Base-by-base conservation (phyloP, 2,797 vertebrate species). In the Cyclopterus lumpus region DNA sequence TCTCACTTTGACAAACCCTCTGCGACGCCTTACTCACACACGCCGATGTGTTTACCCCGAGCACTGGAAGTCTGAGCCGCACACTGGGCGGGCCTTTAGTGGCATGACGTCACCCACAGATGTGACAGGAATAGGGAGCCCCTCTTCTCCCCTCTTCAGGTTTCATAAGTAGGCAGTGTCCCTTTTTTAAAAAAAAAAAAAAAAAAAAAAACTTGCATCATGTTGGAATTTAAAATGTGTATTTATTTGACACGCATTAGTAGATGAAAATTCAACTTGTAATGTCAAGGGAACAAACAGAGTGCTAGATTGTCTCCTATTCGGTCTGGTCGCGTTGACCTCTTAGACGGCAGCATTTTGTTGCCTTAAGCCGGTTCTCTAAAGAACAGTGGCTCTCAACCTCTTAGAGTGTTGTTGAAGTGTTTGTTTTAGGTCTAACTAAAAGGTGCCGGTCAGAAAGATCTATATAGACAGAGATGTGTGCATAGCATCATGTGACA, bases 91-190 rank as follows among this genome's bases (percentile, higher is more conserved):
- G n/a, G n/a, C n/a, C n/a, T 30, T 72, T 10, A 30, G 79, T 69
- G 79, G 69, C 65, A 46, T 85, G 83, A 90, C 61, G 38, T 87
- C 86, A 79, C 5, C 44, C 58, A 48, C 60, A 66, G 48, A 64
- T 15, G 68, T 85, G 49, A 71, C 55, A 85, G 79, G 88, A 83
- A 89, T 44, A 36, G 16, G 57, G 16, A 76, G 44, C 55, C 5
- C 0, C 38, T 67, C 26, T 46, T 62, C 51, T 72, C 10, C 60
- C 49, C 51, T 28, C 26, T 57, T 67, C 57, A 36, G 34, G 26
- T 36, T 5, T 38, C 7, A 42, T 38, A 3, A n/a, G 4, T 34
- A n/a, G n/a, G n/a, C n/a, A n/a, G 40, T 40, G 6, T 1, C 22
- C 8, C 6, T 32, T 30, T 9, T 28, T 30, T n/a, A n/a, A n/a